A percentile compares a stretch with the other conserved stretches of the same genome.
Conservation (phyloP, 2,888 invertebrate genomes). For the Apamea monoglypha region DNA sequence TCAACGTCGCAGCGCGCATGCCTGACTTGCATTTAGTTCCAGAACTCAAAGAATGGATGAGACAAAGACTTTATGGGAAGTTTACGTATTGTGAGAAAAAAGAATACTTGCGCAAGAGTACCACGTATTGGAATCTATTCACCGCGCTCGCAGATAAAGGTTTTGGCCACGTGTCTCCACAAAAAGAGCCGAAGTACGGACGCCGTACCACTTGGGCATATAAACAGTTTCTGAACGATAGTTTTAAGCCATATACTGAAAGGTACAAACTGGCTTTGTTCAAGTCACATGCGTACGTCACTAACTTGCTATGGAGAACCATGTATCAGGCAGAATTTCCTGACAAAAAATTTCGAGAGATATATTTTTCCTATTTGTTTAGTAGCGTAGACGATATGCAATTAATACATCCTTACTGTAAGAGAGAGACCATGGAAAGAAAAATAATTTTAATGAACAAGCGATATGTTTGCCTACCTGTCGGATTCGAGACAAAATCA, state of each 20-base stretch:
- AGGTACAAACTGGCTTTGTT: constrained; percentile 77
- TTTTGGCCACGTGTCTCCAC: constrained; percentile 76
- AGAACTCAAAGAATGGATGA: constrained; percentile 86
- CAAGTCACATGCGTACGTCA: constrained; percentile 76
- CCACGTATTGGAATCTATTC: constrained; percentile 77
- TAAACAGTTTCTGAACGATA: constrained; percentile 77
- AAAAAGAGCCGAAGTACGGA: constrained; percentile 70
- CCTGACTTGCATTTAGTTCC: constrained; percentile 84
- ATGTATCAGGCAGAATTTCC: constrained; percentile 84
- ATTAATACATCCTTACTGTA: constrained; percentile 80
- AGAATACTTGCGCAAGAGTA: constrained; percentile 73
- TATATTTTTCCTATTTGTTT: constrained; percentile 83
- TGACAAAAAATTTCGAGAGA: constrained; percentile 85
- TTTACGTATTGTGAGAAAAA: constrained; percentile 68
- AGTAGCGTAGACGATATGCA: constrained; percentile 76
- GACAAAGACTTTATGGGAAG: constrained; percentile 80
- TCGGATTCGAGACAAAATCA: constrained; percentile 56
- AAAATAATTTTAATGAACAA: constrained; percentile 67
- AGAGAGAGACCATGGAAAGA: constrained; percentile 72
- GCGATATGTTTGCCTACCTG: constrained; percentile 78
- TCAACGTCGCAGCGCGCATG: constrained; percentile 82
- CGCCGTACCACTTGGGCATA: constrained; percentile 78
- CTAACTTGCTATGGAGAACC: constrained; percentile 83
- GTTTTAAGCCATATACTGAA: constrained; percentile 74
- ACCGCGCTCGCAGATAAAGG: constrained; percentile 70